Evolutionary conservation across 2,888 invertebrate genomes (phyloP).

Genomic region (Leistus spinibarbis): DNA sequence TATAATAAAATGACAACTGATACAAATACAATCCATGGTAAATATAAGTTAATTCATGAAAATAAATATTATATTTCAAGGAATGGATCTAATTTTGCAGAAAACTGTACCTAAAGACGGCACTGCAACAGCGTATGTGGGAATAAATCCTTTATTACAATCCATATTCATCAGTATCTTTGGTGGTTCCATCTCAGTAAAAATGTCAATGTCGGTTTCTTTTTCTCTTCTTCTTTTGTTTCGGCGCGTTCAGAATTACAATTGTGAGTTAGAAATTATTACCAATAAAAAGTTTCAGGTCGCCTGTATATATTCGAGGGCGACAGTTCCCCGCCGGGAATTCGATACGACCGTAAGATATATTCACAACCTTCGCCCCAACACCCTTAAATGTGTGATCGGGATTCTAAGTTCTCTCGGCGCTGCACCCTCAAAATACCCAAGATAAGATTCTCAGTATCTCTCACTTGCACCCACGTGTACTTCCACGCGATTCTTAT

Average conservation of each 20-base stretch:
- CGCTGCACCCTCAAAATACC: background rate
- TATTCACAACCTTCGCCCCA: constrained; percentile 38
- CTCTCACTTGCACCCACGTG: background rate
- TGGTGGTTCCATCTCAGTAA: constrained; percentile 10
- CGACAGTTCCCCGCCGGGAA: constrained; percentile 33
- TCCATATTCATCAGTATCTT: background rate
- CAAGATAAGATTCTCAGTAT: background rate
- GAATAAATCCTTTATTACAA: background rate
- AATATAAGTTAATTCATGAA: too few species aligned
- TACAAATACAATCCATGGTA: too few species aligned
- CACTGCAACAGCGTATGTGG: background rate
- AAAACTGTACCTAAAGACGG: background rate
- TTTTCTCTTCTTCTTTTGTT: constrained; percentile 24
- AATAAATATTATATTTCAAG: background rate
- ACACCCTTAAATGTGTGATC: constrained; percentile 37
- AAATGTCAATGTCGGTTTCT: constrained; percentile 30
- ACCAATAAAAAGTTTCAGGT: constrained; percentile 39
- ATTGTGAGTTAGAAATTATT: constrained; percentile 37
- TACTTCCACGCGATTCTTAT: background rate
- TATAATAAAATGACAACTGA: too few species aligned
- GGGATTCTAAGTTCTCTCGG: constrained; percentile 33
- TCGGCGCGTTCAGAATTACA: constrained; percentile 29
- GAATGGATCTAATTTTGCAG: background rate
- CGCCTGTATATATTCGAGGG: constrained; percentile 37
- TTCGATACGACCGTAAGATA: constrained; percentile 37